phyloP scores from a whole-genome alignment of 2,888 invertebrate genomes.

The Drosophila subsilvestris region DNA sequence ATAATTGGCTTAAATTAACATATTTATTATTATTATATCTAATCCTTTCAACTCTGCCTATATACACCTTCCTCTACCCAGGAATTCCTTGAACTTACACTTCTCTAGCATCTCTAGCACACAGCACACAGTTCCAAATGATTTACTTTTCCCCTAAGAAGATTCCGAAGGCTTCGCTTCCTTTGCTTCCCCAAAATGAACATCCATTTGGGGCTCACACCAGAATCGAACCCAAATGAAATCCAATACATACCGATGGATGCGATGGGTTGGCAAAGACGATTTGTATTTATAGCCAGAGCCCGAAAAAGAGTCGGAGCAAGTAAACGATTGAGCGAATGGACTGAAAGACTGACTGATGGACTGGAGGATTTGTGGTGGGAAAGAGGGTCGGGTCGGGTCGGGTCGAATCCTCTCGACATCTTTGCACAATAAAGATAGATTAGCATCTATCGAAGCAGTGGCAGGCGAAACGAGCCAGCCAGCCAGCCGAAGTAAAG shows the following conservation, averaged over 20 bases:
- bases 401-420: constrained; percentile 65
- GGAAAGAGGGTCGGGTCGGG: neutral
- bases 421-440: constrained; percentile 77
- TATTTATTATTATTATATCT: too few species aligned
- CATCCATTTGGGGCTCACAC: constrained; percentile 48
- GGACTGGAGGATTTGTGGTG: constrained; percentile 6
- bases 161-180: constrained; percentile 4
- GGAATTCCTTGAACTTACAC: neutral
- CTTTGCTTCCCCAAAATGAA: constrained; percentile 36
- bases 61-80: too few species aligned
- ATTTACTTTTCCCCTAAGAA: constrained; percentile 14
- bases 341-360: constrained; percentile 20
- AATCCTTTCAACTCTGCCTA: too few species aligned
- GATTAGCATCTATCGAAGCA: constrained; percentile 75
- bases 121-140: constrained; percentile 8
- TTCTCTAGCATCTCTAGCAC: neutral
- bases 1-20: too few species aligned
- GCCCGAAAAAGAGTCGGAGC: constrained; percentile 50
- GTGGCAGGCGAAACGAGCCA: constrained; percentile 62
- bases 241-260: constrained; percentile 58
- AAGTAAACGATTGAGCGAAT: constrained; percentile 22
- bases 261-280: constrained; percentile 45
- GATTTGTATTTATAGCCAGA: constrained; percentile 68
- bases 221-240: constrained; percentile 63
- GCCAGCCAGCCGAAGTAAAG: constrained; percentile 21